These are phyloP conservation scores for Procambarus virginalis DNA, from an alignment of 1,140 invertebrate genomes.

Conservation along the genomic window DNA sequence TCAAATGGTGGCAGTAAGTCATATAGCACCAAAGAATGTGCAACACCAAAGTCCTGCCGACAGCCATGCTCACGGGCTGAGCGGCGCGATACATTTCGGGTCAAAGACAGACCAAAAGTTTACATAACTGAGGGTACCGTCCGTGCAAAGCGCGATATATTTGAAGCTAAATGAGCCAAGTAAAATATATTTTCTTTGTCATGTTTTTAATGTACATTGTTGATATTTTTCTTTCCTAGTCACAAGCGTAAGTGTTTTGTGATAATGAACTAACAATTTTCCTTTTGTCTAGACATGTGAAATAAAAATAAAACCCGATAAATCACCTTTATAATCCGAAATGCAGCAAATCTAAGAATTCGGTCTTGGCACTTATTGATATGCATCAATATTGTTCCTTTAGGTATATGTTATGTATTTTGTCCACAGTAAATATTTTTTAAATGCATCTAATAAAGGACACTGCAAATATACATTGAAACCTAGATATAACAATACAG, in stretches of 20 bases:
- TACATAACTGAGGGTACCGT: constrained; percentile 70
- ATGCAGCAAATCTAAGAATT: background rate
- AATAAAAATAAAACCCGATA: constrained; percentile 33
- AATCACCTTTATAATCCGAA: constrained; percentile 4
- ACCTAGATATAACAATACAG: too few species aligned
- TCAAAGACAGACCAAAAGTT: constrained; percentile 68
- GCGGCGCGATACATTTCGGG: constrained; percentile 60
- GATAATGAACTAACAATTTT: constrained; percentile 63
- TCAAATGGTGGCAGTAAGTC: constrained; percentile 50
- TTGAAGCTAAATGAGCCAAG: constrained; percentile 65
- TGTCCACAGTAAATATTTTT: too few species aligned
- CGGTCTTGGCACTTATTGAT: background rate
- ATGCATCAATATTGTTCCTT: too few species aligned
- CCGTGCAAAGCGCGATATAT: constrained; percentile 69
- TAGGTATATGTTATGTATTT: too few species aligned
- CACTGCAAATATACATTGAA: too few species aligned
- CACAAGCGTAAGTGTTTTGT: constrained; percentile 65
- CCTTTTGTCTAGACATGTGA: constrained; percentile 40
- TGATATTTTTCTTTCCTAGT: constrained; percentile 68
- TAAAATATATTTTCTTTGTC: constrained; percentile 32
- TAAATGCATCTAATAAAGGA: too few species aligned
- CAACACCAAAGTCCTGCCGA: constrained; percentile 18
- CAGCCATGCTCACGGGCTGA: constrained; percentile 32
- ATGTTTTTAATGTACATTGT: constrained; percentile 33
- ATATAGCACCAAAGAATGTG: constrained; percentile 57